phyloP scores from a whole-genome alignment of 1,140 invertebrate genomes.

The Heliconius hewitsoni region DNA sequence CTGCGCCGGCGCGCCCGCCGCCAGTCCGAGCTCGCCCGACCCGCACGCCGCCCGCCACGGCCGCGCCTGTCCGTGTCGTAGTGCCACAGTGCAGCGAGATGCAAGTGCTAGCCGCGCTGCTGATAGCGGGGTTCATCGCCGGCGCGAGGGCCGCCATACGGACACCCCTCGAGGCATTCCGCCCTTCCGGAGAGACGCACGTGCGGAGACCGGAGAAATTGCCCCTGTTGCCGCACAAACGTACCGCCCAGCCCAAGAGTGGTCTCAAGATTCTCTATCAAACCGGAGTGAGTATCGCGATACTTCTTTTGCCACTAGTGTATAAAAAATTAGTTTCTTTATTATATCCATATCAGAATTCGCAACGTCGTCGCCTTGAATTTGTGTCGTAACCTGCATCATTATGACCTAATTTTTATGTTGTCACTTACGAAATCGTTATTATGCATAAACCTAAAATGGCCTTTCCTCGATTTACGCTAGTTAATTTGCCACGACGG shows the following conservation, averaged over 20 bases:
- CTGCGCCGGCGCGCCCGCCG: conserved; percentile 64
- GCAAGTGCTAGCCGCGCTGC: conserved; percentile 65
- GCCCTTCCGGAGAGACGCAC: conserved; percentile 68
- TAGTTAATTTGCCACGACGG: conserved; percentile 34
- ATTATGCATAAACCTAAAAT: conserved; percentile 35
- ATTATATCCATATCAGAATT: conserved; percentile 49
- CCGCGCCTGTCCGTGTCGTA: conserved; percentile 39
- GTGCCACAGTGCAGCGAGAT: conserved; percentile 53
- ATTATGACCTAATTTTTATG: conserved; percentile 36
- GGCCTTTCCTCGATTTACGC: conserved; percentile 31
- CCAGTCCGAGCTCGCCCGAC: conserved; percentile 66
- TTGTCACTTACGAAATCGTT: conserved; percentile 36
- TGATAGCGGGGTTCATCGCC: conserved; percentile 58
- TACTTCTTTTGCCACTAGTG: background rate
- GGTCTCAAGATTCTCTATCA: conserved; percentile 73
- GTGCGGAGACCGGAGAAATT: conserved; percentile 71
- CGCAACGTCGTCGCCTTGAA: conserved; percentile 25
- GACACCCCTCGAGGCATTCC: conserved; percentile 73
- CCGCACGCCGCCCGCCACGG: conserved; percentile 45
- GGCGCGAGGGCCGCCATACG: conserved; percentile 64
- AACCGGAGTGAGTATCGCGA: conserved; percentile 66
- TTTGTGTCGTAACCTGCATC: conserved; percentile 30
- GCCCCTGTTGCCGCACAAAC: conserved; percentile 62
- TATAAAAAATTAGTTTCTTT: background rate
- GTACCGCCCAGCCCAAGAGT: conserved; percentile 60